These are phyloP conservation scores for Alaudala cheleensis DNA, from an alignment of 2,113 vertebrate genomes.

Conservation along the genomic window DNA sequence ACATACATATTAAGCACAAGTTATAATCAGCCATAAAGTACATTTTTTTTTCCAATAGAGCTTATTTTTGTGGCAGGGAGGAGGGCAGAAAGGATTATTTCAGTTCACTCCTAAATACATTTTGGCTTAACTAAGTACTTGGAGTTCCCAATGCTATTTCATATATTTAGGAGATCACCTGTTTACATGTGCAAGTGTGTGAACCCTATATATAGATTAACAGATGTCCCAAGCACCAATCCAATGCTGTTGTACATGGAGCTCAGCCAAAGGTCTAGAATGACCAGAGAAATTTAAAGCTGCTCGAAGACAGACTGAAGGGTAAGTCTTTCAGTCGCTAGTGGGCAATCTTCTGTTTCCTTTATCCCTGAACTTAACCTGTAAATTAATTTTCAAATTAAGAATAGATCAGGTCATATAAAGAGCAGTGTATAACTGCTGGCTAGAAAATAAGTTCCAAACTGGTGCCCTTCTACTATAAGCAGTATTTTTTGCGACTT, in stretches of 20 bases:
- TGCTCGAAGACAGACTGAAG: neutral
- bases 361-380: neutral
- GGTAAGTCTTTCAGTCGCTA: neutral
- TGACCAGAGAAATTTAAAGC: constrained; percentile 37
- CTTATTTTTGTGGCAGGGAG: neutral
- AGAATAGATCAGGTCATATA: neutral
- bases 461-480: neutral
- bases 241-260: constrained; percentile 27
- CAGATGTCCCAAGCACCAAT: constrained; percentile 59
- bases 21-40: neutral
- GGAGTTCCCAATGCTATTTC: constrained; percentile 42
- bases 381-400: neutral
- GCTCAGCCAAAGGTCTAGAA: constrained; percentile 46
- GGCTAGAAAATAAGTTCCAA: neutral
- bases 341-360: neutral
- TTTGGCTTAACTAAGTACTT: constrained; percentile 55
- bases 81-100: constrained; percentile 18
- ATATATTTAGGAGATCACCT: constrained; percentile 67
- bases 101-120: constrained; percentile 1
- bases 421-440: neutral
- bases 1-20: neutral
- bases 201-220: constrained; percentile 65
- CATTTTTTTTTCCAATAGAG: neutral
- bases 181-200: constrained; percentile 57
- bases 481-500: neutral